Evolutionary conservation across 2,797 vertebrate species (phyloP), one percentile per base, ranked within the genome.

Genomic region (Cyprinodon diabolis): DNA sequence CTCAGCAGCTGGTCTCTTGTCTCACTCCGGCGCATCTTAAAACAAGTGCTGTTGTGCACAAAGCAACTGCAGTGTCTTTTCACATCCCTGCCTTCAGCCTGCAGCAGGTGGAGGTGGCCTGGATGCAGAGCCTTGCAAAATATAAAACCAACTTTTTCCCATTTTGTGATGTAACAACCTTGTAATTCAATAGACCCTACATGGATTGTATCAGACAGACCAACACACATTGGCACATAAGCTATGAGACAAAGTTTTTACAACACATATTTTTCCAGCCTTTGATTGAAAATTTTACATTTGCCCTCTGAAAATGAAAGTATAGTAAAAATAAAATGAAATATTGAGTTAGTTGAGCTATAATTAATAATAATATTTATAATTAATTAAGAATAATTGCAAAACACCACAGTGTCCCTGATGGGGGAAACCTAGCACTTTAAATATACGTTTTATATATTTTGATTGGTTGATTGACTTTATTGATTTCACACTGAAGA

Each of bases 1-100:
- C 21, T 55, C 60, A 43, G 74, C 88, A 92, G 84, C 87, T 89
- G 87, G 80, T 84, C 83, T 84, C 71, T 86, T 80, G 84, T 85
- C 83, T 69, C 3, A 49, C 11, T 45, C 14, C 52, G 70, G 54
- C 10, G 0, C 40, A 8, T 78, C 72, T 68, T 66, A 69, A 80
- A 83, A 78, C 70, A 76, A 84, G 79, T 10, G 52, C 74, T 69
- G 68, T 77, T 83, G 70, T 85, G 76, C 66, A 74, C 56, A 6
- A 49, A 54, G 68, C 87, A 89, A 84, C 87, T 87, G 87, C 21
- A 6, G 60, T 40, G 40, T 12, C 58, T 55, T 56, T 72, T 79
- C 62, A 72, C 56, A 71, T 68, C 62, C 40, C 25, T 40, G 55
- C 63, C 14, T 30, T 68, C 4, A 68, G 68, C 75, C 71, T 71